A percentile compares a stretch with the other conserved stretches of the same genome.
Evolutionary conservation across 2,113 vertebrate species (phyloP).

Genomic region (Upupa epops): DNA sequence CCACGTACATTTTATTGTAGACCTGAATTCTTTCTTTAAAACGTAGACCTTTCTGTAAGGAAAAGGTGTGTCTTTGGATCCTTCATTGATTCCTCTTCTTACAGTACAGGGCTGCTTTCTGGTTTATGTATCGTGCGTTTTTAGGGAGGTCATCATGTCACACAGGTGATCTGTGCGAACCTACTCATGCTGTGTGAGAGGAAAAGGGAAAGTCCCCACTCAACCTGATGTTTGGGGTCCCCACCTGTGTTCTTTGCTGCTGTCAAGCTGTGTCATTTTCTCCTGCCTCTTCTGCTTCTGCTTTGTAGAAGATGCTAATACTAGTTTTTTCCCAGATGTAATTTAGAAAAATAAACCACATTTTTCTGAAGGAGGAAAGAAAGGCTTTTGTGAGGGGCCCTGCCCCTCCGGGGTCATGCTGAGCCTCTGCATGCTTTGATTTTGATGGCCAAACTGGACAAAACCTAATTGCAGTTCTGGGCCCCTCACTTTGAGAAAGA

Average conservation of each 20-base stretch:
- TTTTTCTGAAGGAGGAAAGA: not conserved
- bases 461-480: not conserved
- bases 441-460: not conserved
- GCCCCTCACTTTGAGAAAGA: too few relatives aligned
- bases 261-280: not conserved
- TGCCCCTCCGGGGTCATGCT: not conserved
- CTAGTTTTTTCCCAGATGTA: fast-evolving
- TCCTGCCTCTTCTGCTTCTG: not conserved
- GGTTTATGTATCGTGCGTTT: not conserved
- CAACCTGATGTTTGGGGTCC: not conserved
- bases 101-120: not conserved
- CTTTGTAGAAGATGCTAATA: not conserved
- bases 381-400: not conserved
- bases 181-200: not conserved
- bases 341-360: not conserved
- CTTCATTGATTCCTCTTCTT: not conserved
- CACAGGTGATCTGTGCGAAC: not conserved
- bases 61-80: not conserved
- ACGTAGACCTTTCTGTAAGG: not conserved
- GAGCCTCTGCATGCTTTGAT: not conserved
- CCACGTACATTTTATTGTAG: not conserved
- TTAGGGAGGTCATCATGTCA: not conserved
- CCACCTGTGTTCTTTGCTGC: not conserved
- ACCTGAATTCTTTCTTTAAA: not conserved
- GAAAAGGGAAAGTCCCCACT: not conserved